Evolutionary conservation across 2,113 vertebrate genomes (phyloP).

Genomic region (Phasianus colchicus): DNA sequence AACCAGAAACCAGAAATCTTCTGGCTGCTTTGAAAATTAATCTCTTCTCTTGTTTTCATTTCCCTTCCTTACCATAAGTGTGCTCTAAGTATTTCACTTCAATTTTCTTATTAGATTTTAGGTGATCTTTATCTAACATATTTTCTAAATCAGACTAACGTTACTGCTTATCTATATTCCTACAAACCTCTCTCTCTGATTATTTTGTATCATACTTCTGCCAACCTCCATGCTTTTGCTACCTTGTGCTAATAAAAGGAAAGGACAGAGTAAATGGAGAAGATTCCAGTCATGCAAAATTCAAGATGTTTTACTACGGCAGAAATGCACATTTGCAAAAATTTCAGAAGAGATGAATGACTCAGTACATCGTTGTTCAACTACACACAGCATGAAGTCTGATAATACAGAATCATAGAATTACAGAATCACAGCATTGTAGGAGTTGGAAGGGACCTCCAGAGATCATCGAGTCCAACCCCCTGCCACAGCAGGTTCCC

Average conservation of each 20-base stretch:
- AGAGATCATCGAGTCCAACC: too few relatives aligned
- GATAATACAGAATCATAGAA: neutral
- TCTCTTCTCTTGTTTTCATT: neutral
- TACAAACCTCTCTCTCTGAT: neutral
- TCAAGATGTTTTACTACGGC: neutral
- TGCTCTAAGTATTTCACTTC: neutral
- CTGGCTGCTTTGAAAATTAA: neutral
- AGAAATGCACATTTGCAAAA: neutral
- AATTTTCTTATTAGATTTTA: neutral
- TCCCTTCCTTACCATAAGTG: neutral
- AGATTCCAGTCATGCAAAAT: neutral
- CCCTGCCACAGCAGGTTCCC: too few relatives aligned
- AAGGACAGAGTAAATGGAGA: neutral
- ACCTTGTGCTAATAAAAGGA: neutral
- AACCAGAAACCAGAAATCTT: neutral
- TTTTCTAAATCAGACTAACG: neutral
- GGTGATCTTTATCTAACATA: neutral
- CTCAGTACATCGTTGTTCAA: neutral
- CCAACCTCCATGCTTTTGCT: neutral
- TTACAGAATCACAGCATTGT: too few relatives aligned
- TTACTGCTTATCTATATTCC: neutral
- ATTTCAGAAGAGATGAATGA: neutral
- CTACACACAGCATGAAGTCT: neutral
- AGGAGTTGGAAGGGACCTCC: too few relatives aligned
- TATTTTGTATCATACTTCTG: neutral